Percentiles rank a stretch among this genome's conserved stretches.
phyloP scores from a whole-genome alignment of 2,888 invertebrate genomes.

The Stenodema calcarata region DNA sequence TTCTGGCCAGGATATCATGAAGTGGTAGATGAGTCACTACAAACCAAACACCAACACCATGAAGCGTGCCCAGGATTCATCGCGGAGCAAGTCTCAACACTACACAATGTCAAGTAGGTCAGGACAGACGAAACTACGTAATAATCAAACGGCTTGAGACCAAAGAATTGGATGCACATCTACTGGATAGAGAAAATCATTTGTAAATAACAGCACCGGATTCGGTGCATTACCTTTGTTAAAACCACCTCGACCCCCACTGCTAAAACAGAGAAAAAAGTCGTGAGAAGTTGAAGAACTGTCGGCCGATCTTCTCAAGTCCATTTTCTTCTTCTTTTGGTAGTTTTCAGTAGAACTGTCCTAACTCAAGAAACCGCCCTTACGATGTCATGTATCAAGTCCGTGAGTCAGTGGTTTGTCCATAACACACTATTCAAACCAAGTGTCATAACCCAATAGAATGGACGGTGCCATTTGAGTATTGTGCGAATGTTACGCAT shows the following conservation, averaged over 20 bases:
- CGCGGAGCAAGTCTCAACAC: no score
- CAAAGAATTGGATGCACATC: neutral
- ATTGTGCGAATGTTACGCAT: neutral
- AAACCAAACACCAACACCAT: no score
- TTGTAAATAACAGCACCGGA: conserved; percentile 66
- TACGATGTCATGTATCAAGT: neutral
- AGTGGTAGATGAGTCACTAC: no score
- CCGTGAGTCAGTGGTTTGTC: neutral
- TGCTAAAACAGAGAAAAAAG: conserved; percentile 78
- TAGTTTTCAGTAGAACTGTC: neutral
- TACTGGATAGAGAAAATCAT: neutral
- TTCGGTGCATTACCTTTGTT: conserved; percentile 92
- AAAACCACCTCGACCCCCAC: conserved; percentile 94
- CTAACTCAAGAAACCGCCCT: neutral
- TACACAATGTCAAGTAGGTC: no score
- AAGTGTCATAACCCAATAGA: neutral
- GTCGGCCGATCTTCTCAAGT: conserved; percentile 36
- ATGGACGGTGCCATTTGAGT: neutral
- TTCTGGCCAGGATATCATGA: no score
- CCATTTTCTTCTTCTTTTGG: conserved; percentile 29
- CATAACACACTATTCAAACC: no score
- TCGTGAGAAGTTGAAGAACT: conserved; percentile 50
- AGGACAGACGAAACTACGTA: neutral
- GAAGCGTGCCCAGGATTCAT: no score
- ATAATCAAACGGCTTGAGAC: neutral